A percentile compares a stretch with the other conserved stretches of the same genome.
phyloP scores from a whole-genome alignment of 1,140 invertebrate species.

The Cotesia chilonis region DNA sequence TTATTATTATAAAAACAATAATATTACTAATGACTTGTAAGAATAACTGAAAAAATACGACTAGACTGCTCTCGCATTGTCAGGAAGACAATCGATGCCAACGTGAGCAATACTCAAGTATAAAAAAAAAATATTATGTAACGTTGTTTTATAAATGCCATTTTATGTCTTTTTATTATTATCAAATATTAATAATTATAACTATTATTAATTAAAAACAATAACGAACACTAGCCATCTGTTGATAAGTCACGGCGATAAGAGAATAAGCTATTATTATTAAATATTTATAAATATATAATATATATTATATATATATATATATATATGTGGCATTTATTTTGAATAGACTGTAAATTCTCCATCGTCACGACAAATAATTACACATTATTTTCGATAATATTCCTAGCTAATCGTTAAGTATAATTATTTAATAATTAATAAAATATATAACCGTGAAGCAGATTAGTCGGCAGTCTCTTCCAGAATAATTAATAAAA shows the following conservation, averaged over 20 bases:
- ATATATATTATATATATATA: background rate
- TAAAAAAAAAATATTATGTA: slow-evolving; percentile 12
- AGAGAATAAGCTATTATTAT: slow-evolving; percentile 3
- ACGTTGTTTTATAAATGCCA: slow-evolving; percentile 31
- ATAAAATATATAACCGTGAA: slow-evolving; percentile 37
- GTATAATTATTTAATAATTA: slow-evolving; percentile 24
- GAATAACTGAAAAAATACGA: background rate
- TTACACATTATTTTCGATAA: slow-evolving; percentile 57
- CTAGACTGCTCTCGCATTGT: slow-evolving; percentile 16
- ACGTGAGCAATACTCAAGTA: background rate
- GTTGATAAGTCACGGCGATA: too few relatives aligned
- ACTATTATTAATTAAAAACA: background rate
- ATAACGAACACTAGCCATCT: background rate
- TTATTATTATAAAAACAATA: background rate
- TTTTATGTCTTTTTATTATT: slow-evolving; percentile 18
- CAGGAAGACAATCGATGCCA: slow-evolving; percentile 21
- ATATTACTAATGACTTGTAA: background rate
- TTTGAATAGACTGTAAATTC: slow-evolving; percentile 41
- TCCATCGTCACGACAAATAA: slow-evolving; percentile 49
- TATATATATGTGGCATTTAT: slow-evolving; percentile 38
- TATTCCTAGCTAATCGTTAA: slow-evolving; percentile 60
- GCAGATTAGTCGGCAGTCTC: slow-evolving; percentile 50
- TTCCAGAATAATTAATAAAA: slow-evolving; percentile 49
- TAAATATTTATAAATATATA: slow-evolving; percentile 13
- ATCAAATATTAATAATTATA: background rate